phyloP scores from a whole-genome alignment of 1,140 invertebrate genomes.

The Drosophila auraria region DNA sequence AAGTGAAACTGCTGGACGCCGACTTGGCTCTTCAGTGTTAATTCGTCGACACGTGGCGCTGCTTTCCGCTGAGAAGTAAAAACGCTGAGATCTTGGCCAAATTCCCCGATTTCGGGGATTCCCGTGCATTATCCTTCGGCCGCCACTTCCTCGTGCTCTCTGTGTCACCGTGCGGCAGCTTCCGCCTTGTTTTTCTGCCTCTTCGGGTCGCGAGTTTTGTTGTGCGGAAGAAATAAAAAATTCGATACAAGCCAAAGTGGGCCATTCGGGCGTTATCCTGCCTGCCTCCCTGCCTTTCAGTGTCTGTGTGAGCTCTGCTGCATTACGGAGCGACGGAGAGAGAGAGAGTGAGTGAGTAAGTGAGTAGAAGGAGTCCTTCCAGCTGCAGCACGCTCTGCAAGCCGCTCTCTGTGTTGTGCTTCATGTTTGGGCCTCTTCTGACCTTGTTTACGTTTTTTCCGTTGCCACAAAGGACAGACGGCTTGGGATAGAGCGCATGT shows the following conservation, averaged over 20 bases:
- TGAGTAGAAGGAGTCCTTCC: slow-evolving; percentile 40
- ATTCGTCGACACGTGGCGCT: slow-evolving; percentile 82
- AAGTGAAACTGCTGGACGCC: slow-evolving; percentile 46
- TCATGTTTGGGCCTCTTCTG: slow-evolving; percentile 26
- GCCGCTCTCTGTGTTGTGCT: slow-evolving; percentile 39
- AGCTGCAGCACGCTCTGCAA: slow-evolving; percentile 27
- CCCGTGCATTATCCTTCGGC: slow-evolving; percentile 37
- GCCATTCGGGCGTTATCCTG: slow-evolving; percentile 54
- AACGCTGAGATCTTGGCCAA: slow-evolving; percentile 51
- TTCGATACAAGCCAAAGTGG: slow-evolving; percentile 74
- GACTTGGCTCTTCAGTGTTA: slow-evolving; percentile 79
- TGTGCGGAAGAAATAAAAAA: slow-evolving; percentile 52
- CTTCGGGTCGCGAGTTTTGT: slow-evolving; percentile 57
- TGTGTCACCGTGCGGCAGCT: slow-evolving; percentile 29
- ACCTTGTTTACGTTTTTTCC: slow-evolving; percentile 41
- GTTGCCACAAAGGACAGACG: slow-evolving; percentile 5
- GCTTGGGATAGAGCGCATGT: slow-evolving; percentile 32
- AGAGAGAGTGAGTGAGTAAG: slow-evolving; percentile 38
- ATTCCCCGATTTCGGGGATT: slow-evolving; percentile 24
- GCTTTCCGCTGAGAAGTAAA: slow-evolving; percentile 59
- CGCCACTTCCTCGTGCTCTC: slow-evolving; percentile 23
- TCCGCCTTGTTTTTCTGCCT: slow-evolving; percentile 23
- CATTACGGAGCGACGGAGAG: slow-evolving; percentile 1
- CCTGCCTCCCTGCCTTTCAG: slow-evolving; percentile 9
- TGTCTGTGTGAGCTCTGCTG: slow-evolving; percentile 56